Base-by-base conservation (phyloP, 2,888 invertebrate genomes). In the Hydropsyche betteni region DNA sequence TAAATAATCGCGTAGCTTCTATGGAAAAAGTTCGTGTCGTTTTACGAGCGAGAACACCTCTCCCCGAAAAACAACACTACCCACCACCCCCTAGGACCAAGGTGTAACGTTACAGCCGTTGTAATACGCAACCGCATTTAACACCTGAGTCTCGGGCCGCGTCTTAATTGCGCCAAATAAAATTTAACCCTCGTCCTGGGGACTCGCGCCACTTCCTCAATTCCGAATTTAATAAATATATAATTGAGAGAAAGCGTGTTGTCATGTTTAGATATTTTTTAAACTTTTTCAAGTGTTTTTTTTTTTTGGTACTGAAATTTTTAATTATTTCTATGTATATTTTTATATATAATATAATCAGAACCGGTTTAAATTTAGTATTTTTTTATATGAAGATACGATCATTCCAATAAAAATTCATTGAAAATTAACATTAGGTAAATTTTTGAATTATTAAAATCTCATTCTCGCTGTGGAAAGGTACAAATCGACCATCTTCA, bases 81-180 rank as follows among this genome's bases (percentile, higher is more conserved):
- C 61, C 51, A 5, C 64, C 14, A 51, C 33, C 74, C 64, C 14
- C 53, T 51, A 7, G 24, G 34, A 6, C 70, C 5, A 12, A 16
- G 72, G 72, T 72, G 72, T 72, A n/a, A 58, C 55, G 55, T 72
- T 72, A 58, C 72, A 34, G 38, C 36, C 38, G 61, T 72, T 58
- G 72, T 72, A 72, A 72, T 72, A 72, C 72, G 44, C 64, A 69
- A 52, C 70, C 76, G 69, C 74, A 76, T 75, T 76, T 75, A 69
- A 76, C 78, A 78, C 78, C 76, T 78, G 78, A 76, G 75, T 70
- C 76, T 74, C 74, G 24, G 69, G 69, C 51, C 69, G 74, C 75
- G 44, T 74, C 78, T 78, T 77, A 77, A 77, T 77, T 77, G 75
- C 77, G n/a, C 24, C 58, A 58, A 75, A 77, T 77, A 77, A 75